Conservation (phyloP, 2,113 vertebrate species). For the Noctilio leporinus region DNA sequence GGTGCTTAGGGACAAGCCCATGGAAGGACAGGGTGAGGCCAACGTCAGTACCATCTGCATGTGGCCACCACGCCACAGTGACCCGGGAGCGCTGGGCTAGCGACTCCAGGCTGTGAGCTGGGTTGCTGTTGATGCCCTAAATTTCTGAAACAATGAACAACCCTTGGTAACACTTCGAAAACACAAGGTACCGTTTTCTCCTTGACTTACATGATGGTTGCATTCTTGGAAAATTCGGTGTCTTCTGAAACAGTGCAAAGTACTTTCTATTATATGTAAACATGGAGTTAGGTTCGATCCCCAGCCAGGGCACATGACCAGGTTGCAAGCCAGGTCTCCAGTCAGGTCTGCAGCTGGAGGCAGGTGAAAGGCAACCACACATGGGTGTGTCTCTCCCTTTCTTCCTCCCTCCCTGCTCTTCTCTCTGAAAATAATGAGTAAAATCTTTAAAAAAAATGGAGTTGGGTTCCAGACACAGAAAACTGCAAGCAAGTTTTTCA, state of each 20-base stretch:
- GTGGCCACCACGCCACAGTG: rapidly evolving
- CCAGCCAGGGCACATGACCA: too few species aligned
- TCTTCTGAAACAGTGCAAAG: neutral
- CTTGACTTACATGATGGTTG: neutral
- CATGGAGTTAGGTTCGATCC: neutral
- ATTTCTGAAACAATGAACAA: neutral
- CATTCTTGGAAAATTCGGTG: neutral
- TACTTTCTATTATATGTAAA: neutral
- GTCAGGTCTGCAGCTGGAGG: too few species aligned
- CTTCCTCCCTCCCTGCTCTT: too few species aligned
- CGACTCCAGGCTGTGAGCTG: rapidly evolving
- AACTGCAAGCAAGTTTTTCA: neutral
- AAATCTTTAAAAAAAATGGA: too few species aligned
- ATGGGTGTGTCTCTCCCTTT: too few species aligned
- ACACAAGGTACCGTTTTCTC: neutral
- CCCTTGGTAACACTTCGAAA: neutral
- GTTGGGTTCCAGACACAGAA: neutral
- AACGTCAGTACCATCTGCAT: rapidly evolving
- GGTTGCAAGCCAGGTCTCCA: too few species aligned
- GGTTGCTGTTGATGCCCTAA: neutral
- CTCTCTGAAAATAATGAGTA: too few species aligned
- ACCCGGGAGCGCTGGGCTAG: rapidly evolving
- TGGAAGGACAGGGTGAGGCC: rapidly evolving
- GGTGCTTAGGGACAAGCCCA: neutral
- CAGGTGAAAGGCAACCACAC: too few species aligned